phyloP scores from a whole-genome alignment of 2,797 vertebrate genomes.

The Schizopygopsis malacanthus region DNA sequence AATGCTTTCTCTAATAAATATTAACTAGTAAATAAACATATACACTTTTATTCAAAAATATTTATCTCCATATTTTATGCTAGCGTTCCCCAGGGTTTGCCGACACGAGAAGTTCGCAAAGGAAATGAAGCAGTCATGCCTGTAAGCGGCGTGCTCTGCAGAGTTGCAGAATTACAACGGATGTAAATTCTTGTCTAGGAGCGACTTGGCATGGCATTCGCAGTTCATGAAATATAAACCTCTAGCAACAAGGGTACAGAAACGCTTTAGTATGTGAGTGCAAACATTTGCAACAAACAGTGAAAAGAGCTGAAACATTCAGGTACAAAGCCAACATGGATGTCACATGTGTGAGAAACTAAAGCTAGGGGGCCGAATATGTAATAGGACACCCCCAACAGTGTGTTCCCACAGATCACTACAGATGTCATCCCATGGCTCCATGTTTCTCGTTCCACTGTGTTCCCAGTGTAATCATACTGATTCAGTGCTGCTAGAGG shows the following conservation, averaged over 20 bases:
- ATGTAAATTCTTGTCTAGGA: conserved; percentile 42
- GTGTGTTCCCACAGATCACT: conserved; percentile 55
- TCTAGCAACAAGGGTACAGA: neutral
- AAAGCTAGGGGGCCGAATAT: conserved; percentile 26
- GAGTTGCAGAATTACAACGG: conserved; percentile 42
- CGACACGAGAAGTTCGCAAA: conserved; percentile 45
- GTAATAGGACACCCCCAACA: conserved; percentile 40
- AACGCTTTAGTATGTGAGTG: neutral
- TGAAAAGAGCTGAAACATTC: neutral
- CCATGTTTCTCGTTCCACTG: conserved; percentile 60
- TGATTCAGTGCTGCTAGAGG: conserved; percentile 57
- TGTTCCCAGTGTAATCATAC: conserved; percentile 69
- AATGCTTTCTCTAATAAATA: conserved; percentile 12
- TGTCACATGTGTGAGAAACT: neutral
- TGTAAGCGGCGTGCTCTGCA: conserved; percentile 47
- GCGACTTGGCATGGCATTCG: conserved; percentile 38
- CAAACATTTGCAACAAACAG: conserved; percentile 7
- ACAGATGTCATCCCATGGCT: conserved; percentile 64
- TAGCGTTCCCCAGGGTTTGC: conserved; percentile 23
- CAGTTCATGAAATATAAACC: conserved; percentile 44
- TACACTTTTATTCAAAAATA: conserved; percentile 18
- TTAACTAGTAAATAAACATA: neutral
- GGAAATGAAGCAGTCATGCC: conserved; percentile 56
- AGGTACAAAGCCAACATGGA: conserved; percentile 18
- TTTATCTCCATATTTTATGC: conserved; percentile 22